phyloP scores from a whole-genome alignment of 2,797 vertebrate species.

The Muscicapa comitata region DNA sequence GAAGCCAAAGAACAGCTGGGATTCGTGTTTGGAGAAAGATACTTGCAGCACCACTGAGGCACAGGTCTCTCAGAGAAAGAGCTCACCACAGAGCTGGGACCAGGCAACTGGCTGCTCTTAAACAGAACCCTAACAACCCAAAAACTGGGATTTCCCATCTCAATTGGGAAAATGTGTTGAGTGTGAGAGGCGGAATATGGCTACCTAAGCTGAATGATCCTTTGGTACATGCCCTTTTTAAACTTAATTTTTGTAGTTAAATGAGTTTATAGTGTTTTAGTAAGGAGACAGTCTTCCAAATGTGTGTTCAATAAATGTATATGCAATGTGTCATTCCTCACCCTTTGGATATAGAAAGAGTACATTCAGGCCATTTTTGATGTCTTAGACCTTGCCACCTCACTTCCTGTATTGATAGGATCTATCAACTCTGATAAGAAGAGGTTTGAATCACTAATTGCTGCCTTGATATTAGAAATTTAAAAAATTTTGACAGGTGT shows the following conservation, averaged over 20 bases:
- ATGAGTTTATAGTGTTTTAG: not conserved
- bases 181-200: not conserved
- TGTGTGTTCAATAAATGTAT: rapidly evolving
- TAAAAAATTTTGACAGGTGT: not conserved
- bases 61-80: not conserved
- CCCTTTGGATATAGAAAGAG: not conserved
- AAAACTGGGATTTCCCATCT: not conserved
- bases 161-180: not conserved
- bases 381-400: not conserved
- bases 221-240: not conserved
- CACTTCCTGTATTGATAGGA: not conserved
- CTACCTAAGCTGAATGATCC: not conserved
- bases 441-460: not conserved
- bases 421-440: not conserved
- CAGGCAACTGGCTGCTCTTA: not conserved
- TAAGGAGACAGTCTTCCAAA: not conserved
- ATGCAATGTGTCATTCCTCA: not conserved
- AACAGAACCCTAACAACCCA: not conserved
- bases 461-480: not conserved
- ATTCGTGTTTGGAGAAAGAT: not conserved
- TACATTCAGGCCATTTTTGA: not conserved
- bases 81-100: not conserved
- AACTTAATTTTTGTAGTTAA: not conserved
- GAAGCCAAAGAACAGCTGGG: not conserved
- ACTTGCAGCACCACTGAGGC: rapidly evolving